These are phyloP conservation scores for Philopotamus ludificatus DNA, from an alignment of 1,140 invertebrate species.

Conservation along the genomic window DNA sequence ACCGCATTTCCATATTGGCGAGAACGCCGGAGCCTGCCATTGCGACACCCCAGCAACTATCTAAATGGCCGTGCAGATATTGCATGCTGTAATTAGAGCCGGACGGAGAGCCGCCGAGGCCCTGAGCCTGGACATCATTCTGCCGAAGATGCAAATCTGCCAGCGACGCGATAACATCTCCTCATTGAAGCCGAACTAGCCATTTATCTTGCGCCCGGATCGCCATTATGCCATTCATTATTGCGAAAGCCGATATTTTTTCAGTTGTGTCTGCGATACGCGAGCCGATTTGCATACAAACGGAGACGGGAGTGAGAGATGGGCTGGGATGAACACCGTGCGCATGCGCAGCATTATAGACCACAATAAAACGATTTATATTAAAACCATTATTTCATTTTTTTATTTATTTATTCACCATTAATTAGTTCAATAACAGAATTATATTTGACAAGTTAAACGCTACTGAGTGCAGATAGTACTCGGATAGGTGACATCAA, in stretches of 20 bases:
- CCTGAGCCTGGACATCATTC: not conserved
- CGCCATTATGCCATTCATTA: not conserved
- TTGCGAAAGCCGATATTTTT: not conserved
- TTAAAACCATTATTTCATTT: no score
- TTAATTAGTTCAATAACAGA: no score
- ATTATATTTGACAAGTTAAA: no score
- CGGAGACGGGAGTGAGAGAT: not conserved
- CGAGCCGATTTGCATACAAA: not conserved
- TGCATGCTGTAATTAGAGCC: not conserved
- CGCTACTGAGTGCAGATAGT: no score
- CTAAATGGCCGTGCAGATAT: not conserved
- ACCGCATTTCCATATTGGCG: not conserved
- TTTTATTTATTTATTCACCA: no score
- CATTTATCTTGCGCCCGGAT: not conserved
- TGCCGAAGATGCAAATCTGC: not conserved
- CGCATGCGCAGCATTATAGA: no score
- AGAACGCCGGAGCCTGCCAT: not conserved
- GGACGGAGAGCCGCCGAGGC: not conserved
- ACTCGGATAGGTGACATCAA: no score
- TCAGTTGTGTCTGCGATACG: not conserved
- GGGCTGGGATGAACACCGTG: no score
- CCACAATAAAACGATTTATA: no score
- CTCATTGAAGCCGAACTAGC: not conserved
- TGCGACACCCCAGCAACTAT: not conserved
- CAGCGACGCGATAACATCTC: not conserved